Percentiles rank a stretch among this genome's conserved stretches.
Conservation (phyloP, 1,140 invertebrate genomes). For the Hylaeus volcanicus region DNA sequence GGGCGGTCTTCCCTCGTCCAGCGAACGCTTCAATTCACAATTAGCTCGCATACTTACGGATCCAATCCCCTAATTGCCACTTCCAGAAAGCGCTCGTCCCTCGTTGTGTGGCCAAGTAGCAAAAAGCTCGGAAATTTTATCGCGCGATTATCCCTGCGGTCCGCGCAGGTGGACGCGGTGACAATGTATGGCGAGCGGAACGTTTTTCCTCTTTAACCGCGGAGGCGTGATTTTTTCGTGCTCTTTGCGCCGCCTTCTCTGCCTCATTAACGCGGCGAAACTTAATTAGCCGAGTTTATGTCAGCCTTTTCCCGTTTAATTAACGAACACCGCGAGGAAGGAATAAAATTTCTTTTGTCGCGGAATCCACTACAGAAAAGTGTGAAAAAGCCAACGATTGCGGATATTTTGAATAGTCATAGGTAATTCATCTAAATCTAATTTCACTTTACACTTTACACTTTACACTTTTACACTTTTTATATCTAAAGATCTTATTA, state of each 20-base stretch:
- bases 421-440: no score
- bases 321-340: no score
- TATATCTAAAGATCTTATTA: no score
- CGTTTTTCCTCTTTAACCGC: not conserved
- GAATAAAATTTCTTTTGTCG: no score
- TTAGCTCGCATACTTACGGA: slow-evolving; percentile 66
- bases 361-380: no score
- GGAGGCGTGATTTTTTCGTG: not conserved
- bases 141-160: slow-evolving; percentile 48
- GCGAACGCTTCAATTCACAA: slow-evolving; percentile 67
- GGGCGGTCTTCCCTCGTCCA: slow-evolving; percentile 38
- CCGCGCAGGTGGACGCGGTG: slow-evolving; percentile 41
- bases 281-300: slow-evolving; percentile 42
- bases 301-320: not conserved
- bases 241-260: not conserved
- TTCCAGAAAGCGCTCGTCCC: slow-evolving; percentile 15
- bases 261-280: slow-evolving; percentile 17
- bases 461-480: no score
- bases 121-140: slow-evolving; percentile 62
- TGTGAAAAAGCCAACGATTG: no score
- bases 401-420: no score
- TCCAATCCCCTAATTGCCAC: slow-evolving; percentile 60
- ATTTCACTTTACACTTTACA: no score
- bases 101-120: slow-evolving; percentile 53
- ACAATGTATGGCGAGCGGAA: slow-evolving; percentile 25